Conservation (phyloP, 2,113 vertebrate species). For the Oxyruncus cristatus region DNA sequence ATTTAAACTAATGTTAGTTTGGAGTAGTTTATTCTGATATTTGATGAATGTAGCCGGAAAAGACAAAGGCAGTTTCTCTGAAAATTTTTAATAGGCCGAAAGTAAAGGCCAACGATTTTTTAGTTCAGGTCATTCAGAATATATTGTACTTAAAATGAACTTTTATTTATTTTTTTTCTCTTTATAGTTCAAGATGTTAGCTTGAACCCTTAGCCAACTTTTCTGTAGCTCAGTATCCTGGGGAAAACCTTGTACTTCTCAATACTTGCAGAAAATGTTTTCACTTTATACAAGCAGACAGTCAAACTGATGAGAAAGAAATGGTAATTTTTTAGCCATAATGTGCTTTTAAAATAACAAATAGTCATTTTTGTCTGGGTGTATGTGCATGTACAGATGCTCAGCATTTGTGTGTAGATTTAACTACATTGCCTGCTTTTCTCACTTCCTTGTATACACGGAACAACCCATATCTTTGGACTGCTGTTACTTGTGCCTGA, state of each 20-base stretch:
- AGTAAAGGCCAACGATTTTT: not conserved
- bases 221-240: not conserved
- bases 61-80: not conserved
- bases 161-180: not conserved
- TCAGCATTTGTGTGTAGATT: not conserved
- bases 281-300: not conserved
- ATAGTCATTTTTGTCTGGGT: not conserved
- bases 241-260: not conserved
- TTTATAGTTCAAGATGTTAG: not conserved
- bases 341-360: not conserved
- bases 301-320: not conserved
- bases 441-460: not conserved
- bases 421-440: rapidly evolving
- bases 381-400: rapidly evolving
- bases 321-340: not conserved
- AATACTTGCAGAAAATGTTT: not conserved
- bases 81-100: not conserved
- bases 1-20: not conserved
- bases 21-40: not conserved
- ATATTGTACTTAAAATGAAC: not conserved
- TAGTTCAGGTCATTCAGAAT: not conserved
- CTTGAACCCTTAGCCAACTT: not conserved
- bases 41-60: not conserved
- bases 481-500: not conserved
- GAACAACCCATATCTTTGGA: rapidly evolving